Percentiles rank a stretch among this genome's conserved stretches.
Conservation (phyloP, 2,113 vertebrate species). For the Hystrix cristata region DNA sequence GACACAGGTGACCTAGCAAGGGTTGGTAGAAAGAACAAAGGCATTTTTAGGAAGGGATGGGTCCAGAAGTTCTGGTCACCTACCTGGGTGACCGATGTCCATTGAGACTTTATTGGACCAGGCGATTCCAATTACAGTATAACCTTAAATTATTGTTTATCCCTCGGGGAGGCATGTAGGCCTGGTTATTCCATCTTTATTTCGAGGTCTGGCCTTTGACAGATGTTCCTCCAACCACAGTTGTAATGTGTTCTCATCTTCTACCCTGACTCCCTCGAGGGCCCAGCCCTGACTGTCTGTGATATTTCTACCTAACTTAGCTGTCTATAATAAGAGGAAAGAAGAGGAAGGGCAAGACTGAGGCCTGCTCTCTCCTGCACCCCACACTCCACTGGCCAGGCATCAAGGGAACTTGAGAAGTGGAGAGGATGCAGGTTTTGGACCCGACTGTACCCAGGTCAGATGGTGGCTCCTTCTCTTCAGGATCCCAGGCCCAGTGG, state of each 20-base stretch:
- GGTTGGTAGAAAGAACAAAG: not conserved
- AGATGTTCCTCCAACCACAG: not conserved
- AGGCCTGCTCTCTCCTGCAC: not conserved
- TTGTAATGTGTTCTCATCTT: not conserved
- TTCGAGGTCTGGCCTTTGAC: not conserved
- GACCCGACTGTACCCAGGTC: not conserved
- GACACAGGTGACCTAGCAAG: not conserved
- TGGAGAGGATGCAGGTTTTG: not conserved
- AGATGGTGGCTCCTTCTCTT: not conserved
- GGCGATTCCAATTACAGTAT: not conserved
- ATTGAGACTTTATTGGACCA: not conserved
- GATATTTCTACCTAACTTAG: not conserved
- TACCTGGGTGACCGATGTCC: not conserved
- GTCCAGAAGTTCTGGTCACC: not conserved
- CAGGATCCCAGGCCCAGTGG: accelerated
- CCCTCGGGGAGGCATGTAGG: not conserved
- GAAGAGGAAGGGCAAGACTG: not conserved
- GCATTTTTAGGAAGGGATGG: not conserved
- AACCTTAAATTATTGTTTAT: not conserved
- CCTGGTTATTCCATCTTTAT: not conserved
- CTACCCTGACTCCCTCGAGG: not conserved
- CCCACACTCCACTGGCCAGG: not conserved
- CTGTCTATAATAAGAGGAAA: not conserved
- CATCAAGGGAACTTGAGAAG: not conserved
- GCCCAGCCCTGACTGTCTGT: not conserved